Evolutionary conservation across 2,113 vertebrate species (phyloP), one percentile per base, ranked within the genome.

Genomic region (Poicephalus gulielmi): DNA sequence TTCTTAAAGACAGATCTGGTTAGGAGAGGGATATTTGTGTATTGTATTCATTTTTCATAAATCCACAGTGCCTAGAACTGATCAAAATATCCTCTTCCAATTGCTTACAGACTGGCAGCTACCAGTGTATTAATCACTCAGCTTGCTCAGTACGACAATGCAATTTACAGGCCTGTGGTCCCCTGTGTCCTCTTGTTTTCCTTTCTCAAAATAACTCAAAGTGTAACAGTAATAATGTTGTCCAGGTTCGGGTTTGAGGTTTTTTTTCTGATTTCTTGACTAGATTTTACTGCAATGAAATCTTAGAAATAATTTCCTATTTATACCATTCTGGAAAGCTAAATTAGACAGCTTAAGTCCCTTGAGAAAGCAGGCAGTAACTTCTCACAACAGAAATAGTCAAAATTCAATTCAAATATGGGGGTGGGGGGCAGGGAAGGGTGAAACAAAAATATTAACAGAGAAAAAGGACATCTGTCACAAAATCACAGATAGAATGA

Each of bases 141-240:
- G 5, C 44, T 66, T 83, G 31, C 76, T 91, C 52, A n/a, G 24
- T 71, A 91, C 2, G 10, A 80, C 78, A 82, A 66, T 52, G 52
- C 22, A 84, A 88, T 91, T 88, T 91, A 81, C 59, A 84, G 30
- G 33, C 86, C 64, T 66, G 31, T 75, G 53, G 43, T 92, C 53
- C n/a, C 73, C 33, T 31, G 22, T 59, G 85, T 68, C 52, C 86
- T 35, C 71, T 82, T 78, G 52, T 71, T 75, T 95, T 93, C 35
- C 46, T 88, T 83, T 79, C 73, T 49, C 52, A 85, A 94, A 94
- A 73, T 83, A 95, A 94, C 59, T 80, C 43, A 11, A 25, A 64
- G 12, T 47, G 35, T 57, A 90, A 80, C 20, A 86, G 63, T 47
- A 83, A 88, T 66, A 80, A 70, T 74, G 83, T 86, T 83, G 25